Percentiles rank a stretch among this genome's conserved stretches.
Evolutionary conservation across 2,113 vertebrate species (phyloP).

Genomic region (Anguilla rostrata): DNA sequence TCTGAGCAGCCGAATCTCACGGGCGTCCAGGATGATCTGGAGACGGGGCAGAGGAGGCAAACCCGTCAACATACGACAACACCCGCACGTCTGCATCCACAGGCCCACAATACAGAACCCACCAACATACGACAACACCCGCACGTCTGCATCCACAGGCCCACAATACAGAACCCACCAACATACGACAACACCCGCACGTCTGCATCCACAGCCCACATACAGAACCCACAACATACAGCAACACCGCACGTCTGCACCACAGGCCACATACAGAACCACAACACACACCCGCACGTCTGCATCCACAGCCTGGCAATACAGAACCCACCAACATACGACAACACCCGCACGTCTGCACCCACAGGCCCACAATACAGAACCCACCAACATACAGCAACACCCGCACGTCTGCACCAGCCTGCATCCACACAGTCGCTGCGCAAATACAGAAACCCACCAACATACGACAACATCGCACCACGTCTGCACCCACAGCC

Average conservation of each 20-base stretch:
- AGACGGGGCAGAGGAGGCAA: slow-evolving; percentile 22
- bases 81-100: too few relatives aligned
- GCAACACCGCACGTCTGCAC: too few relatives aligned
- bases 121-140: not conserved
- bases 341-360: too few relatives aligned
- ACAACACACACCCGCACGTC: too few relatives aligned
- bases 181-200: not conserved
- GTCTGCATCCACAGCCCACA: too few relatives aligned
- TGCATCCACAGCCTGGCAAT: too few relatives aligned
- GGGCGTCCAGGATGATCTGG: slow-evolving; percentile 92
- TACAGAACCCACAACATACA: not conserved
- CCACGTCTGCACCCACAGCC: too few relatives aligned
- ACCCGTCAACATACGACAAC: not conserved
- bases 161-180: not conserved
- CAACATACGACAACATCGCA: not conserved
- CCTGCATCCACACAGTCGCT: too few relatives aligned
- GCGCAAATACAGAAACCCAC: not conserved
- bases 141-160: too few relatives aligned
- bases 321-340: not conserved
- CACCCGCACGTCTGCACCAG: too few relatives aligned
- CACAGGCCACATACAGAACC: not conserved
- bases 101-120: not conserved
- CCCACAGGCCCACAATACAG: too few relatives aligned
- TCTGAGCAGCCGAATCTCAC: slow-evolving; percentile 86
- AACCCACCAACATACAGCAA: not conserved